Evolutionary conservation across 2,888 invertebrate species (phyloP).

Genomic region (Caenorhabditis afra): DNA sequence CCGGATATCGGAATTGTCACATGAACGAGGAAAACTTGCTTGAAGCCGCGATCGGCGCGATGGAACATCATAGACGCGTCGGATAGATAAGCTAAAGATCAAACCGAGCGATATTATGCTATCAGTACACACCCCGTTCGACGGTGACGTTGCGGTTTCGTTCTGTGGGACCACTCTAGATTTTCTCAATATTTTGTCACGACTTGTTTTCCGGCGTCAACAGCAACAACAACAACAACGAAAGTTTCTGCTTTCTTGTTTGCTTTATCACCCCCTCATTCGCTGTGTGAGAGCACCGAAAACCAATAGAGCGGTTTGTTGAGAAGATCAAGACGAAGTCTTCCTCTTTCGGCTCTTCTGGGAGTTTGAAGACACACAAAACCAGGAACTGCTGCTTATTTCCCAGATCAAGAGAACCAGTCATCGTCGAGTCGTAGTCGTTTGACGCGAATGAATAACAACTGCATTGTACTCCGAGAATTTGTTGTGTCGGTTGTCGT

Average conservation of each 20-base stretch:
- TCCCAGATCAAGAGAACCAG: slow-evolving; percentile 28
- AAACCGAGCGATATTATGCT: slow-evolving; percentile 15
- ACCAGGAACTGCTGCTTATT: slow-evolving; percentile 21
- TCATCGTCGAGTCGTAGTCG: slow-evolving; percentile 23
- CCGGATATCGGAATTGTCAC: slow-evolving; percentile 49
- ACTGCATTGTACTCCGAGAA: not conserved
- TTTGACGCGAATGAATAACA: slow-evolving; percentile 14
- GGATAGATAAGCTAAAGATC: slow-evolving; percentile 42
- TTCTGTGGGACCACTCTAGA: not conserved
- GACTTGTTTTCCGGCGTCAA: not conserved
- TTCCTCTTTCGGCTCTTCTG: slow-evolving; percentile 24
- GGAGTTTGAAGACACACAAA: slow-evolving; percentile 31
- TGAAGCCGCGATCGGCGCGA: slow-evolving; percentile 22
- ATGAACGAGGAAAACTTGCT: slow-evolving; percentile 39
- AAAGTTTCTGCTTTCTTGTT: not conserved
- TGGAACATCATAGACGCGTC: slow-evolving; percentile 49
- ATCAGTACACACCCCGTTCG: slow-evolving; percentile 31
- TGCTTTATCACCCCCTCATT: slow-evolving; percentile 14
- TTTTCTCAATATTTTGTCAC: not conserved
- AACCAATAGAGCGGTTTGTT: slow-evolving; percentile 17
- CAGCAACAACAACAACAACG: not conserved
- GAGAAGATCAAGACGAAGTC: slow-evolving; percentile 38
- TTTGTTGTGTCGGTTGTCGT: not conserved
- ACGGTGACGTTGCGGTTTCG: not conserved
- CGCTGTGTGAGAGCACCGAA: slow-evolving; percentile 10